phyloP scores from a whole-genome alignment of 2,113 vertebrate species.

The Lycocorax pyrrhopterus region DNA sequence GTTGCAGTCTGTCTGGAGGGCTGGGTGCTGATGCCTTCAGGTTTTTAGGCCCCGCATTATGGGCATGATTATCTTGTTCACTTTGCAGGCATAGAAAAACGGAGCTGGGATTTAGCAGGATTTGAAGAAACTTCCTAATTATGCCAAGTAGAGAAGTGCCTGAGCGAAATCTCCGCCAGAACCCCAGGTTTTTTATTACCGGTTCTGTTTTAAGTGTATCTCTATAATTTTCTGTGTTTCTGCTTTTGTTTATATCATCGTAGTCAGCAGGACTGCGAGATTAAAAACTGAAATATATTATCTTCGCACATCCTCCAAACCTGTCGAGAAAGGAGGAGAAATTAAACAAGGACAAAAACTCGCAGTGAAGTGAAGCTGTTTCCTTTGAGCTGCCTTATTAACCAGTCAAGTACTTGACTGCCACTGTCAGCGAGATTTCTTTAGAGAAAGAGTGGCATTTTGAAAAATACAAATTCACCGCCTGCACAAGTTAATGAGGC shows the following conservation, averaged over 20 bases:
- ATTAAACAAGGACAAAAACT: slow-evolving; percentile 64
- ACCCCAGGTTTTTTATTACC: slow-evolving; percentile 19
- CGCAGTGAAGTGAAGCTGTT: slow-evolving; percentile 49
- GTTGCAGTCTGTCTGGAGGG: slow-evolving; percentile 61
- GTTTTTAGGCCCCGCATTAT: slow-evolving; percentile 43
- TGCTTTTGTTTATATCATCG: slow-evolving; percentile 49
- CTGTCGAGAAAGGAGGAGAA: slow-evolving; percentile 52
- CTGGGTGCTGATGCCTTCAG: slow-evolving; percentile 59
- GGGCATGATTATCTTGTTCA: slow-evolving; percentile 60
- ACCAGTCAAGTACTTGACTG: slow-evolving; percentile 64
- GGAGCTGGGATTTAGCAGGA: slow-evolving; percentile 15
- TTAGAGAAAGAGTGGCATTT: slow-evolving; percentile 62
- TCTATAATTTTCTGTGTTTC: slow-evolving; percentile 48
- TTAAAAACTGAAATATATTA: slow-evolving; percentile 27
- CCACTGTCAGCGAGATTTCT: slow-evolving; percentile 65
- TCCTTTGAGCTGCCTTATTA: slow-evolving; percentile 66
- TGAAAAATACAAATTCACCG: slow-evolving; percentile 64
- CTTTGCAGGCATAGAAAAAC: slow-evolving; percentile 19
- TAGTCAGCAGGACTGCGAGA: slow-evolving; percentile 31
- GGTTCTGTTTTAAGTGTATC: slow-evolving; percentile 17
- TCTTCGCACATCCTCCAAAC: slow-evolving; percentile 44
- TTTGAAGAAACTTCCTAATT: slow-evolving; percentile 45
- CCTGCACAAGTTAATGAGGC: slow-evolving; percentile 68
- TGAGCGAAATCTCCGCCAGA: slow-evolving; percentile 5
- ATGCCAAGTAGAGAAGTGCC: slow-evolving; percentile 15